These are phyloP conservation scores for Propsilocerus akamusi DNA, from an alignment of 1,140 invertebrate genomes.

Conservation along the genomic window DNA sequence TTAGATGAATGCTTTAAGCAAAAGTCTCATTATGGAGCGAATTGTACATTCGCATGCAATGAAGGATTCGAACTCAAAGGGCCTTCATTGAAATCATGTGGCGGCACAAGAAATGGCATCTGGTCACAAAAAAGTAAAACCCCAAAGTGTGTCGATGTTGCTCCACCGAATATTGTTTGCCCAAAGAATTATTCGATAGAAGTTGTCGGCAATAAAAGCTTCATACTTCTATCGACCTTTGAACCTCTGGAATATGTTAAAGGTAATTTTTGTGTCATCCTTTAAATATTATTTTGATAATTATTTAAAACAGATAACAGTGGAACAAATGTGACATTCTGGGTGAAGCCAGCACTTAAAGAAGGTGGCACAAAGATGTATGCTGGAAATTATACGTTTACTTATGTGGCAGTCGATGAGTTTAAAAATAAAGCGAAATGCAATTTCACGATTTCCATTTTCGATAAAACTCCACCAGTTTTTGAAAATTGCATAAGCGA, in stretches of 20 bases:
- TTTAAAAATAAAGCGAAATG: conserved; percentile 33
- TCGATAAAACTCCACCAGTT: conserved; percentile 39
- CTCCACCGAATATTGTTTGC: conserved; percentile 31
- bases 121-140: conserved; percentile 27
- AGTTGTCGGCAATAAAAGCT: not conserved
- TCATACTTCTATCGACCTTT: not conserved
- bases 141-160: conserved; percentile 30
- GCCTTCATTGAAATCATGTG: conserved; percentile 25
- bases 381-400: conserved; percentile 28
- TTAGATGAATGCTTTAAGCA: conserved; percentile 28
- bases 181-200: conserved; percentile 25
- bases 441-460: conserved; percentile 27
- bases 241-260: conserved; percentile 17
- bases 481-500: conserved; percentile 43
- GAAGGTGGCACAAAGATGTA: conserved; percentile 16
- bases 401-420: conserved; percentile 31
- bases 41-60: conserved; percentile 32
- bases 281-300: not conserved
- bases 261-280: conserved; percentile 13
- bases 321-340: conserved; percentile 22
- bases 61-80: conserved; percentile 33
- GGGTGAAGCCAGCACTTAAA: conserved; percentile 27
- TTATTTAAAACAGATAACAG: conserved; percentile 27
- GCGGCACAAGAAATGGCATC: conserved; percentile 21
- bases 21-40: conserved; percentile 30